Conservation (phyloP, 2,888 invertebrate species). For the Eilema griseolum region DNA sequence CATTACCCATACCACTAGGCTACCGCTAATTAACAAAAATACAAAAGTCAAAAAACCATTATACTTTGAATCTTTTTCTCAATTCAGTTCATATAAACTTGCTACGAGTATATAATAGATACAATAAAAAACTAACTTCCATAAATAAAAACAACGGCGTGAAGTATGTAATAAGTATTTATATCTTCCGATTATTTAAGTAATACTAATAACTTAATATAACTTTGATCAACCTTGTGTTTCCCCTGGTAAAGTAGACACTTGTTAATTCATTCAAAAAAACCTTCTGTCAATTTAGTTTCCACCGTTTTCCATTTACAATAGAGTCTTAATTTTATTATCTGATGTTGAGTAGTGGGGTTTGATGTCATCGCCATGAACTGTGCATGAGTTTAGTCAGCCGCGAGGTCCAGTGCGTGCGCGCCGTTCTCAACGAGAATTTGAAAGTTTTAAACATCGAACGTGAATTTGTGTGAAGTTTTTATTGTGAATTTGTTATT, state of each 20-base stretch:
- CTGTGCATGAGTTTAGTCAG: constrained; percentile 74
- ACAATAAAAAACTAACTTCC: not conserved
- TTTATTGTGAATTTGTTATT: constrained; percentile 30
- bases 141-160: not conserved
- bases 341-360: constrained; percentile 57
- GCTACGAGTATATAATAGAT: not conserved
- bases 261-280: constrained; percentile 68
- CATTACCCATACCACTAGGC: too few species aligned
- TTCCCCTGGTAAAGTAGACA: constrained; percentile 68
- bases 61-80: too few species aligned
- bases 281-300: constrained; percentile 36
- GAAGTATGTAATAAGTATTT: not conserved
- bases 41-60: too few species aligned
- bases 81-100: too few species aligned
- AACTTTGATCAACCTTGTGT: constrained; percentile 65
- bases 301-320: constrained; percentile 37
- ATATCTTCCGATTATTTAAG: constrained; percentile 14
- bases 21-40: too few species aligned
- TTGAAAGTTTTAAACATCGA: constrained; percentile 48
- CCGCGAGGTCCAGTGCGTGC: constrained; percentile 73
- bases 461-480: constrained; percentile 44
- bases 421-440: constrained; percentile 61
- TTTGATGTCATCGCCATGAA: constrained; percentile 71
- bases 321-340: constrained; percentile 54
- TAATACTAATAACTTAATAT: constrained; percentile 16